These are phyloP conservation scores for Myocastor coypus DNA, from an alignment of 2,113 vertebrate genomes.

Conservation along the genomic window DNA sequence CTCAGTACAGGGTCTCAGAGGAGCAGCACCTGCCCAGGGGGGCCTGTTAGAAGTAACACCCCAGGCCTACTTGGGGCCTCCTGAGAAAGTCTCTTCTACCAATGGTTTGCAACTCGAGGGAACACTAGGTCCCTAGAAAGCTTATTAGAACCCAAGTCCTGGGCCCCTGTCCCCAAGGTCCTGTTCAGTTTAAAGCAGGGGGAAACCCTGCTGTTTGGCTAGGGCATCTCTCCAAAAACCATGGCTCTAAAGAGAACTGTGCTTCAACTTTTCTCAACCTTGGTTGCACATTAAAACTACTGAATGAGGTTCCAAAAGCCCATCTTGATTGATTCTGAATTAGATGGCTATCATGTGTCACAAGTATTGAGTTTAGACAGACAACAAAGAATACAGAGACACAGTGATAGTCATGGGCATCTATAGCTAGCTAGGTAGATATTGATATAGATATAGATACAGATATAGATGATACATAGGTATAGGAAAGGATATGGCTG, in stretches of 20 bases:
- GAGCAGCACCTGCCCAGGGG: background rate
- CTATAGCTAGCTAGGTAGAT: background rate
- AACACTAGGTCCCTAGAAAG: background rate
- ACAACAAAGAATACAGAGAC: background rate
- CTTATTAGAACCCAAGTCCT: background rate
- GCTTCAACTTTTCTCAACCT: background rate
- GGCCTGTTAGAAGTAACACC: background rate
- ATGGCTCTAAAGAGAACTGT: too few relatives aligned
- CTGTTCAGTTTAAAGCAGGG: background rate
- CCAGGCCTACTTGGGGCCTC: background rate
- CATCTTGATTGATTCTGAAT: background rate
- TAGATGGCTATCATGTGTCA: background rate
- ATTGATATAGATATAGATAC: background rate
- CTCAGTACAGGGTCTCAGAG: background rate
- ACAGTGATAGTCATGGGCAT: background rate
- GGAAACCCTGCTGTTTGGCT: rapidly evolving
- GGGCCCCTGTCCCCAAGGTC: too few relatives aligned
- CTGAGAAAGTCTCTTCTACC: background rate
- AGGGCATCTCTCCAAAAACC: background rate
- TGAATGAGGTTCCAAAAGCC: background rate
- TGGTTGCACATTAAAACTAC: background rate
- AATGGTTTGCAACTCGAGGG: background rate
- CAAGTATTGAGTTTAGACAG: background rate
- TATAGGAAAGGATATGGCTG: background rate
- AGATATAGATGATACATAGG: background rate